Conservation (phyloP, 2,888 invertebrate species). For the Panorpa germanica region DNA sequence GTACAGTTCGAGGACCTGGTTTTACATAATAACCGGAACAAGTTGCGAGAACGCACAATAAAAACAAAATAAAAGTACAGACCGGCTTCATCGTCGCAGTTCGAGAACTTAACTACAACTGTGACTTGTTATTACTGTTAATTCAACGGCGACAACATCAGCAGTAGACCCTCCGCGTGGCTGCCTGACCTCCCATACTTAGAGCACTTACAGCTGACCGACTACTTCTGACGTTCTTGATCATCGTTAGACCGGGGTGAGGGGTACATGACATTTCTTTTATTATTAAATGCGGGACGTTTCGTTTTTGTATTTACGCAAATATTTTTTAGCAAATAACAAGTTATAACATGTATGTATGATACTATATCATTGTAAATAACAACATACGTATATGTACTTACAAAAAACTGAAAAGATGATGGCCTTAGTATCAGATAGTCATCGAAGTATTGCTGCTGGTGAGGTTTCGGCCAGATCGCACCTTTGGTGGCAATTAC, state of each 20-base stretch:
- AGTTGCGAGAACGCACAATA: not conserved
- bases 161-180: no score
- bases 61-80: conserved; percentile 1
- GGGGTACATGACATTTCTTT: no score
- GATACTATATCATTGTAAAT: not conserved
- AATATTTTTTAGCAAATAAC: conserved; percentile 5
- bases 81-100: conserved; percentile 1
- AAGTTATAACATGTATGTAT: conserved; percentile 13
- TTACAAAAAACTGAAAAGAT: conserved; percentile 30
- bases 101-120: no score
- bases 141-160: no score
- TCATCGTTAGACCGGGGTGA: no score
- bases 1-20: conserved; percentile 2
- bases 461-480: conserved; percentile 49
- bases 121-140: no score
- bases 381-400: conserved; percentile 13
- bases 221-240: no score
- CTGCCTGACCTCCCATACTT: no score
- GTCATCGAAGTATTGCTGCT: conserved; percentile 24
- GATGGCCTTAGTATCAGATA: conserved; percentile 28
- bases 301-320: conserved; percentile 2
- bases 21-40: not conserved
- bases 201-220: no score
- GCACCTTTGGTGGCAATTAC: conserved; percentile 26
- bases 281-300: no score